Percentiles rank a stretch among this genome's conserved stretches.
Conservation (phyloP, 2,797 vertebrate genomes). For the Tapirus indicus region DNA sequence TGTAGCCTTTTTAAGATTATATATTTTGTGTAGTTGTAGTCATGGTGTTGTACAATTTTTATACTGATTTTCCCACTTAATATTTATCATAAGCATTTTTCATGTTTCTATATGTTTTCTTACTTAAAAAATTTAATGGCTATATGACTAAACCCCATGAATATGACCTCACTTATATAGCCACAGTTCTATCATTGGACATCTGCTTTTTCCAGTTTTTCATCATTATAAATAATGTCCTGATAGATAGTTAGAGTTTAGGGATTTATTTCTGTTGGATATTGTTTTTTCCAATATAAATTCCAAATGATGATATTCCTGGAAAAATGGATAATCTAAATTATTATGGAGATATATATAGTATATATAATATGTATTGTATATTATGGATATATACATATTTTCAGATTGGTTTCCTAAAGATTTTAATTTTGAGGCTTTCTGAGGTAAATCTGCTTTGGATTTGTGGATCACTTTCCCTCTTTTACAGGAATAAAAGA, state of each 20-base stretch:
- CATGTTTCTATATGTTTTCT: background rate
- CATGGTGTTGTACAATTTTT: background rate
- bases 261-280: background rate
- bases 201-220: conserved; percentile 17
- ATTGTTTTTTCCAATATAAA: background rate
- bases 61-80: background rate
- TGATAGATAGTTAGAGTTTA: background rate
- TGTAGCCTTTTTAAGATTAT: background rate
- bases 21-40: background rate
- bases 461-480: background rate
- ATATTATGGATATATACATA: background rate
- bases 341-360: background rate
- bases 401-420: conserved; percentile 10
- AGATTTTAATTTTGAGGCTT: conserved; percentile 7
- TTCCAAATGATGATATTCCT: background rate
- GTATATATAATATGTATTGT: background rate
- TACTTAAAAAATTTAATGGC: background rate
- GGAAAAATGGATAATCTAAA: background rate
- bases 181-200: background rate
- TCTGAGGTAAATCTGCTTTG: background rate
- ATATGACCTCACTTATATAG: background rate
- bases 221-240: background rate
- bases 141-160: background rate
- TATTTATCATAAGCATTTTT: conserved; percentile 1
- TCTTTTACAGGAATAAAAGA: conserved; percentile 35